Percentiles rank a stretch among this genome's conserved stretches.
These are phyloP conservation scores for Sarcophaga caerulescens DNA, from an alignment of 2,888 invertebrate species.

Conservation along the genomic window DNA sequence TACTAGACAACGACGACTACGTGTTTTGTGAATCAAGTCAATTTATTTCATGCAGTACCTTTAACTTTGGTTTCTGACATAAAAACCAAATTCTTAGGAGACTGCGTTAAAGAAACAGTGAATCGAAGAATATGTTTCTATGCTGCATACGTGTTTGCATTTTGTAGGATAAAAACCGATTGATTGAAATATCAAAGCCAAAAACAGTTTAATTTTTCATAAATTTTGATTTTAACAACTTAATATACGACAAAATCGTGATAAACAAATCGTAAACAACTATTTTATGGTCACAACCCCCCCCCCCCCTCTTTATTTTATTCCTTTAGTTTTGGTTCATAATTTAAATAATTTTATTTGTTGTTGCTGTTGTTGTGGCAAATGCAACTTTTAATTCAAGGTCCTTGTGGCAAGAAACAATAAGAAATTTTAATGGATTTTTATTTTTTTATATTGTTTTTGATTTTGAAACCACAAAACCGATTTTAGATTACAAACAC, in stretches of 20 bases:
- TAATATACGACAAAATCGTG: slow-evolving; percentile 63
- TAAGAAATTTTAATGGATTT: background rate
- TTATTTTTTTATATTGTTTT: background rate
- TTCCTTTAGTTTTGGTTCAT: slow-evolving; percentile 27
- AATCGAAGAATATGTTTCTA: too few species aligned
- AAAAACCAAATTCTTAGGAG: background rate
- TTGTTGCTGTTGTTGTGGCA: background rate
- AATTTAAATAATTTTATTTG: slow-evolving; percentile 29
- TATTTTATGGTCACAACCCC: background rate
- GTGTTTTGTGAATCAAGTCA: too few species aligned
- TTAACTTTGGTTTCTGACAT: background rate
- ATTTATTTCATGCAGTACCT: too few species aligned
- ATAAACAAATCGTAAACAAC: slow-evolving; percentile 53
- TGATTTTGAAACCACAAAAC: background rate
- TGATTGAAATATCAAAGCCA: background rate
- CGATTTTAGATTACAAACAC: background rate
- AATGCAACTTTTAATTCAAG: slow-evolving; percentile 50
- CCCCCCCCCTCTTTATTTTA: too few species aligned
- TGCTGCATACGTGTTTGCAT: background rate
- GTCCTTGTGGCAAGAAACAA: slow-evolving; percentile 29
- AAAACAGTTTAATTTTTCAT: slow-evolving; percentile 16
- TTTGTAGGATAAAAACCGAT: background rate
- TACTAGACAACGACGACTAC: too few species aligned
- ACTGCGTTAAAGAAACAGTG: background rate
- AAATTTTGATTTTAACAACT: slow-evolving; percentile 57